Evolutionary conservation across 2,113 vertebrate genomes (phyloP).

Genomic region (Aythya baeri): DNA sequence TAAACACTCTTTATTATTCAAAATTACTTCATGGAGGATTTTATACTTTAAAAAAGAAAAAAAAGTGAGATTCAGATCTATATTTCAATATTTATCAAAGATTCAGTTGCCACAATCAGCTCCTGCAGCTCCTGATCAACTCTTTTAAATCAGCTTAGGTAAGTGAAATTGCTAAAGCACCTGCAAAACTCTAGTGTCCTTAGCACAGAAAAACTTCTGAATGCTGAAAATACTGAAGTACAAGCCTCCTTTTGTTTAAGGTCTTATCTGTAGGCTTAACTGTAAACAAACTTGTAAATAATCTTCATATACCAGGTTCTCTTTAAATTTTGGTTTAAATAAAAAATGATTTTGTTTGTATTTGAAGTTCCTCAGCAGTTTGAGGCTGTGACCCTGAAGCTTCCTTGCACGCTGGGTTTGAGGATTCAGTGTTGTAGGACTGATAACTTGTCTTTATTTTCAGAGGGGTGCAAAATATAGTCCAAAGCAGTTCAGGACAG

Average conservation of each 20-base stretch:
- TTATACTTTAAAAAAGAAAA: neutral
- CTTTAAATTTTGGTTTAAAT: neutral
- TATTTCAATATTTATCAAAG: neutral
- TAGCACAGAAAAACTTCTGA: neutral
- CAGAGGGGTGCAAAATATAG: neutral
- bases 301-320: neutral
- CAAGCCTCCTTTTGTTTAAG: neutral
- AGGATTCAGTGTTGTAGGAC: neutral
- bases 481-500: neutral
- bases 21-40: neutral
- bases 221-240: neutral
- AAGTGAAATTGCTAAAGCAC: neutral
- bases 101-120: neutral
- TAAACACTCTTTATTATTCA: neutral
- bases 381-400: neutral
- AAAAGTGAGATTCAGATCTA: neutral
- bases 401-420: neutral
- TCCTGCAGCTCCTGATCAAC: neutral
- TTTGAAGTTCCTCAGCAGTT: neutral
- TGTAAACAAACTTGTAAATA: neutral
- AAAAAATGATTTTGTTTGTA: neutral
- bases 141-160: neutral
- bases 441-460: neutral
- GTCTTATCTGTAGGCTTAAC: neutral
- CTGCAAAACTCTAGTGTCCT: neutral